phyloP scores from a whole-genome alignment of 2,797 vertebrate genomes.

The Labroides dimidiatus region DNA sequence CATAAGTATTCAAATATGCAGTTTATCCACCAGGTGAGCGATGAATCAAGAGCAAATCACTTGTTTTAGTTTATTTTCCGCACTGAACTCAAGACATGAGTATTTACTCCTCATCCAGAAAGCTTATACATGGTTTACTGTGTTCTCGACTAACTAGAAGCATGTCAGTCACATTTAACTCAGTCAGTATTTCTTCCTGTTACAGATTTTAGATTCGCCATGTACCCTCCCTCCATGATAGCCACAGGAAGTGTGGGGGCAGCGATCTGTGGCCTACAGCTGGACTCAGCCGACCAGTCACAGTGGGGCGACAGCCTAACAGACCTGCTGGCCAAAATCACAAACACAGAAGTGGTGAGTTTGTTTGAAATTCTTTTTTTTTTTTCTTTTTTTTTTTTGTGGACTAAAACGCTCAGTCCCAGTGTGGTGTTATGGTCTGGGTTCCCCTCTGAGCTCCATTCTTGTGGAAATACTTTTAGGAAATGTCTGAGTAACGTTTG shows the following conservation, averaged over 20 bases:
- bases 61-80: background rate
- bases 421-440: conserved; percentile 14
- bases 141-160: background rate
- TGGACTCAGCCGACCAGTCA: conserved; percentile 86
- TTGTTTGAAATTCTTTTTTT: conserved; percentile 16
- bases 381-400: background rate
- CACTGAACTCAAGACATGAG: background rate
- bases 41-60: conserved; percentile 14
- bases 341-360: conserved; percentile 98
- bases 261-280: conserved; percentile 94
- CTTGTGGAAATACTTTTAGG: conserved; percentile 1
- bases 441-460: background rate
- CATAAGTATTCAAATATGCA: conserved; percentile 26
- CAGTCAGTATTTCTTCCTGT: conserved; percentile 19
- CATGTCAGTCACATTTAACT: conserved; percentile 21
- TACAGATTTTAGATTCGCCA: conserved; percentile 95
- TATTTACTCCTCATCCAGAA: background rate
- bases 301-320: conserved; percentile 89
- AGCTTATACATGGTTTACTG: background rate
- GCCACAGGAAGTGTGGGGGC: conserved; percentile 96
- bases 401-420: background rate
- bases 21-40: conserved; percentile 48
- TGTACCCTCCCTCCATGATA: conserved; percentile 98
- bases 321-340: conserved; percentile 95
- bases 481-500: conserved; percentile 32